These are phyloP conservation scores for Paramormyrops hopkinsi DNA, from an alignment of 2,797 vertebrate species.

Conservation along the genomic window DNA sequence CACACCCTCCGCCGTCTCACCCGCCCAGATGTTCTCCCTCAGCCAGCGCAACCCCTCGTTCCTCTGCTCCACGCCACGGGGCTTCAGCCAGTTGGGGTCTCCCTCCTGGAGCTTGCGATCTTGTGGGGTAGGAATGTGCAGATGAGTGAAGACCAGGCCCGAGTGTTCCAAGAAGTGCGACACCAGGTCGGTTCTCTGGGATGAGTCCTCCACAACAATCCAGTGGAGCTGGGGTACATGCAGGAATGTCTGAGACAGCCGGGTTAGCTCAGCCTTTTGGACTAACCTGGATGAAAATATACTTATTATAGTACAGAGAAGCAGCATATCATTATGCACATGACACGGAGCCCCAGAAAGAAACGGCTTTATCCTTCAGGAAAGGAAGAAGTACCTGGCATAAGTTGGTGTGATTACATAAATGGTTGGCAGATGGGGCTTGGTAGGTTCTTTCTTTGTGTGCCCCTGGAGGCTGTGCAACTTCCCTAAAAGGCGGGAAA, in stretches of 20 bases:
- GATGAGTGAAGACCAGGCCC: conserved; percentile 63
- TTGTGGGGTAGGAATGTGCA: conserved; percentile 62
- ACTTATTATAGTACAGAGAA: not conserved
- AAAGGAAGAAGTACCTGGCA: conserved; percentile 51
- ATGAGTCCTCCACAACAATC: conserved; percentile 69
- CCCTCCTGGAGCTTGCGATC: conserved; percentile 68
- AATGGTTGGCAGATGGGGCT: conserved; percentile 56
- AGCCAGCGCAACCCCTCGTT: conserved; percentile 74
- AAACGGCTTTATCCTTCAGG: not conserved
- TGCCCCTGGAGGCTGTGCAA: conserved; percentile 64
- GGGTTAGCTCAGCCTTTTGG: conserved; percentile 72
- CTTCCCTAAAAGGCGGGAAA: conserved; percentile 70
- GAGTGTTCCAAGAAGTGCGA: conserved; percentile 56
- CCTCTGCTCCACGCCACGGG: conserved; percentile 72
- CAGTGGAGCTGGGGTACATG: conserved; percentile 70
- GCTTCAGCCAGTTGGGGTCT: conserved; percentile 76
- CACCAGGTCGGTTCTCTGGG: conserved; percentile 56
- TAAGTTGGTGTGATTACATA: conserved; percentile 85
- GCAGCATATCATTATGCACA: not conserved
- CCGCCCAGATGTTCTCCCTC: conserved; percentile 53
- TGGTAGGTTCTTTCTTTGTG: conserved; percentile 53
- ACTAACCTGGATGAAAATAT: conserved; percentile 51
- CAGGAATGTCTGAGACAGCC: conserved; percentile 67
- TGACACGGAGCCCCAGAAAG: not conserved
- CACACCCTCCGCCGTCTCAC: conserved; percentile 62